These are phyloP conservation scores for Drosophila neotestacea DNA, from an alignment of 2,888 invertebrate species.

Conservation along the genomic window DNA sequence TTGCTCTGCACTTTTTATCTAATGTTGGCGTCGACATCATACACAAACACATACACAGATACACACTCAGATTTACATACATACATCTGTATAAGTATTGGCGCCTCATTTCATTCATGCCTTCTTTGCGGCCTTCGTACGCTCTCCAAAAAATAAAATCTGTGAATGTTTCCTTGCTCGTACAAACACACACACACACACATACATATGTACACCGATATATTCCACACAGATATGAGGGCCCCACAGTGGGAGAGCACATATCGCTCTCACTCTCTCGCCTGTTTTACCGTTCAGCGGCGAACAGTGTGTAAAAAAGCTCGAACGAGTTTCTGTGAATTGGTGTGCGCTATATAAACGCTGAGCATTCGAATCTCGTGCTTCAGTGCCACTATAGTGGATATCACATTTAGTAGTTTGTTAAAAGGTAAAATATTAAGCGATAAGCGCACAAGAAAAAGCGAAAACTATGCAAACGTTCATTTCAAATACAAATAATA, in stretches of 20 bases:
- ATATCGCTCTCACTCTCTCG: conserved; percentile 35
- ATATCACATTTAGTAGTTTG: conserved; percentile 82
- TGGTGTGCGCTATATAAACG: conserved; percentile 83
- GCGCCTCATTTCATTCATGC: conserved; percentile 70
- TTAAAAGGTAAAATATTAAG: conserved; percentile 69
- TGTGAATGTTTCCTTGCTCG: conserved; percentile 39
- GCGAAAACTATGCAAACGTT: conserved; percentile 54
- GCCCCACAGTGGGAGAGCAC: conserved; percentile 45
- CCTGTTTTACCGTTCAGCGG: conserved; percentile 59
- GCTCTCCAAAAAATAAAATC: conserved; percentile 27
- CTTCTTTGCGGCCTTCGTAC: conserved; percentile 70
- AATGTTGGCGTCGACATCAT: conserved; percentile 41
- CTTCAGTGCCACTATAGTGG: conserved; percentile 84
- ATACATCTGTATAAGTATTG: conserved; percentile 18
- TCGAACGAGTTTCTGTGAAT: conserved; percentile 64
- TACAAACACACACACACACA: conserved; percentile 12
- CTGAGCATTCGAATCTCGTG: conserved; percentile 82
- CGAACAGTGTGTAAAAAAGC: conserved; percentile 60
- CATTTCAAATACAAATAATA: conserved; percentile 1
- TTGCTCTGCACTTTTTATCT: conserved; percentile 46
- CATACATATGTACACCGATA: neutral
- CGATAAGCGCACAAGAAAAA: conserved; percentile 35
- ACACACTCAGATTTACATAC: conserved; percentile 1
- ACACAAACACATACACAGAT: conserved; percentile 14
- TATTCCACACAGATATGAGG: neutral